Evolutionary conservation across 2,888 invertebrate species (phyloP).

Genomic region (Saturnia pavonia): DNA sequence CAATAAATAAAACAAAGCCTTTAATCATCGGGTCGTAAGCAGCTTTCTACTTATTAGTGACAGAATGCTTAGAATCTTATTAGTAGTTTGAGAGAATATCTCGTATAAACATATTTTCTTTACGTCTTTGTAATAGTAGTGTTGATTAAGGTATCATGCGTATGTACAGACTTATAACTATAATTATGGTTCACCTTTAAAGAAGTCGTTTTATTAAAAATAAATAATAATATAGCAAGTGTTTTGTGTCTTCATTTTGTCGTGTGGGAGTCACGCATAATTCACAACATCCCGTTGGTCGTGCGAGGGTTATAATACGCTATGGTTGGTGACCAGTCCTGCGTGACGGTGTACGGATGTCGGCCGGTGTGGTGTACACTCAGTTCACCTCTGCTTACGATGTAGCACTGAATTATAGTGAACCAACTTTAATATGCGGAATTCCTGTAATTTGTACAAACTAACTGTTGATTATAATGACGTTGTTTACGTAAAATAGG

Average conservation of each 20-base stretch:
- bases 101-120: no score
- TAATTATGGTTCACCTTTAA: no score
- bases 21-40: no score
- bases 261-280: conserved; percentile 70
- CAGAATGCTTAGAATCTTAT: no score
- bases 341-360: conserved; percentile 58
- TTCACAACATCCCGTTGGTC: conserved; percentile 75
- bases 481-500: background rate
- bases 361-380: conserved; percentile 30
- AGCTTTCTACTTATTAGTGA: no score
- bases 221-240: background rate
- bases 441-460: conserved; percentile 2
- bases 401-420: conserved; percentile 10
- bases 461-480: background rate
- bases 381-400: conserved; percentile 43
- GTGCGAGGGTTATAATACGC: conserved; percentile 60
- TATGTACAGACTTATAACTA: no score
- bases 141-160: no score
- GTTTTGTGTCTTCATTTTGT: background rate
- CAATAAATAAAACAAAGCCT: no score
- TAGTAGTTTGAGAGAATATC: no score
- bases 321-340: conserved; percentile 58
- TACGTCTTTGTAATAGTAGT: no score
- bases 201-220: background rate
- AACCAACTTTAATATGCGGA: conserved; percentile 14